phyloP scores from a whole-genome alignment of 2,797 vertebrate genomes.

The Clarias platycephalus region DNA sequence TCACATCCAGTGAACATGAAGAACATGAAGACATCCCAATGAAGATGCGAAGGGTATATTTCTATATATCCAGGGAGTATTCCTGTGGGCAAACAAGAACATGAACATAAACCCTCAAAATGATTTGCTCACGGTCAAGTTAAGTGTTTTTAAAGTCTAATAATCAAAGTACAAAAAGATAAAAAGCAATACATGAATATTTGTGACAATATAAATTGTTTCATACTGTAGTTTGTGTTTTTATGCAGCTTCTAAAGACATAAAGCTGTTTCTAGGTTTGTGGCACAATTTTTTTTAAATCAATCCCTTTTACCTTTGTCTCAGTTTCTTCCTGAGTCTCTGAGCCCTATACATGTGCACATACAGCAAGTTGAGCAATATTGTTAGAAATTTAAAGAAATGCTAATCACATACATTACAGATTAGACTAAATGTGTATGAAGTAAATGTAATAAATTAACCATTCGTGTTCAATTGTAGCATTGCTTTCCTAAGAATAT shows the following conservation, averaged over 20 bases:
- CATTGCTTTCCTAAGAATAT: not conserved
- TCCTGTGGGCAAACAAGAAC: not conserved
- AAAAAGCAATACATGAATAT: not conserved
- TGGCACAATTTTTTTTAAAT: not conserved
- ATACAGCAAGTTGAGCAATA: not conserved
- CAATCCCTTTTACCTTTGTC: not conserved
- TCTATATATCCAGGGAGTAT: not conserved
- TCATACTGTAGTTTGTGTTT: not conserved
- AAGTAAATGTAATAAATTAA: not conserved
- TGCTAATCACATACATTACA: not conserved
- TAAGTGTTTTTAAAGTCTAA: not conserved
- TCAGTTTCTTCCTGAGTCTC: not conserved
- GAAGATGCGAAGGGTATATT: not conserved
- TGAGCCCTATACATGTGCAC: not conserved
- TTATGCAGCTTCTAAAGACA: not conserved
- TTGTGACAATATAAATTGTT: not conserved
- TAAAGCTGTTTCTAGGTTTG: not conserved
- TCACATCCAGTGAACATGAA: not conserved
- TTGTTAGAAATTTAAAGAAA: not conserved
- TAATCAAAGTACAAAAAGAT: not conserved
- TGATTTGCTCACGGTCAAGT: slow-evolving; percentile 1
- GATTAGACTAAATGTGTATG: not conserved
- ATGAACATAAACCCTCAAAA: not conserved
- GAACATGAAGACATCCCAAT: not conserved
- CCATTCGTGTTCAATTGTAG: not conserved